A percentile compares a stretch with the other conserved stretches of the same genome.
Evolutionary conservation across 2,797 vertebrate species (phyloP).

Genomic region (Trachops cirrhosus): DNA sequence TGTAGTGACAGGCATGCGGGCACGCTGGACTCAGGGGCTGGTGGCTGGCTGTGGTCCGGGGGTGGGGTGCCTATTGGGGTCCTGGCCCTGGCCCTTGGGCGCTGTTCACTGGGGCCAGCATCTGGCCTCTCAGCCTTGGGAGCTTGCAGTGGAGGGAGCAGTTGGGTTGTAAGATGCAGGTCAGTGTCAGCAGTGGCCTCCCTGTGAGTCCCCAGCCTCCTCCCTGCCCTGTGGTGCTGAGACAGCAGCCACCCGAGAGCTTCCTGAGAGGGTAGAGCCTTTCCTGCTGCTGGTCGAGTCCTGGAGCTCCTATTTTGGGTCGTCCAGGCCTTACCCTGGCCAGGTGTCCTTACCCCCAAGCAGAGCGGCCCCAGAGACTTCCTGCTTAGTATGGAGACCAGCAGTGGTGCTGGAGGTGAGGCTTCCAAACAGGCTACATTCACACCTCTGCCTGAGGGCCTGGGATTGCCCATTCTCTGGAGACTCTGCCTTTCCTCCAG

Average conservation of each 20-base stretch:
- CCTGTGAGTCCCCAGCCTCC: background rate
- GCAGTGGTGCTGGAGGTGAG: background rate
- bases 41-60: rapidly evolving
- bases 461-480: background rate
- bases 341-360: background rate
- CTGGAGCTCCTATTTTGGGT: background rate
- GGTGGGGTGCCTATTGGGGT: background rate
- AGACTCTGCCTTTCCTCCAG: background rate
- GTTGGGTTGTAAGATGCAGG: slow-evolving; percentile 2
- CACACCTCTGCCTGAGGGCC: background rate
- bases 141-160: background rate
- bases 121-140: background rate
- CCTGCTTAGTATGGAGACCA: background rate
- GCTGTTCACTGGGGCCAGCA: background rate
- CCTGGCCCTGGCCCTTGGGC: background rate
- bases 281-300: background rate
- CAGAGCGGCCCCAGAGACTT: background rate
- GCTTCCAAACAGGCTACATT: background rate
- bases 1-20: slow-evolving; percentile 16
- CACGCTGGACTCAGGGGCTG: background rate
- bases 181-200: background rate
- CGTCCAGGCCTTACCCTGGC: background rate
- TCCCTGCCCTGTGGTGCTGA: background rate
- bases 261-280: background rate
- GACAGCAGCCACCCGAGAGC: background rate